Conservation (phyloP, 37 sponge, comb jelly and placozoan species). For the Sycon ciliatum region DNA sequence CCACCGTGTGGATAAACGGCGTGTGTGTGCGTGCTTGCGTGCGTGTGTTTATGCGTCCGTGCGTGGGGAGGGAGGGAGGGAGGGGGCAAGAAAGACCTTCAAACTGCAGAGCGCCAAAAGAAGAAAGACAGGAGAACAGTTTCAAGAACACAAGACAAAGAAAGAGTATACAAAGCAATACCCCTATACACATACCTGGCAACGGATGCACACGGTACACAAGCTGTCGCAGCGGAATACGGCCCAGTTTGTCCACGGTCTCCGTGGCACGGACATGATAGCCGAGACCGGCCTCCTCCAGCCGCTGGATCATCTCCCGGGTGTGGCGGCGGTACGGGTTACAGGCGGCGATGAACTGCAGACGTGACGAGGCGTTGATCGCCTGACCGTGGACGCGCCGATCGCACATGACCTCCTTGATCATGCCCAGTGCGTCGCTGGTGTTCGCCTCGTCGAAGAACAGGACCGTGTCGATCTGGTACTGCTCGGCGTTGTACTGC, state of each 20-base stretch:
- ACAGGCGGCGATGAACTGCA: slow-evolving; percentile 94
- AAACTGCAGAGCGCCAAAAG: no score
- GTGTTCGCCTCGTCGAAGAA: slow-evolving; percentile 99
- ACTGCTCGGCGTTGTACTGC: slow-evolving; percentile 19
- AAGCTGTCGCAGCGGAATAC: slow-evolving; percentile 27
- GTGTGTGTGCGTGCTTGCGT: no score
- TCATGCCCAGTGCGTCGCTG: slow-evolving; percentile 82
- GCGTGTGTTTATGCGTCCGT: no score
- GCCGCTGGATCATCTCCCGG: slow-evolving; percentile 65
- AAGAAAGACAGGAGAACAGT: no score
- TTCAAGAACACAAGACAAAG: no score
- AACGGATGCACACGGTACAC: slow-evolving; percentile 30
- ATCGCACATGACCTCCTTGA: slow-evolving; percentile 99
- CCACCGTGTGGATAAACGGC: no score
- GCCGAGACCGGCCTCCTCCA: slow-evolving; percentile 80
- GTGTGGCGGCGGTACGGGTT: slow-evolving; percentile 84
- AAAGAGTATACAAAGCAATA: no score
- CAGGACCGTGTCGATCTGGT: slow-evolving; percentile 59
- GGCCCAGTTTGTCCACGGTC: slow-evolving; percentile 52
- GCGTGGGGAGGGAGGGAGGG: no score
- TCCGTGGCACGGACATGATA: slow-evolving; percentile 49
- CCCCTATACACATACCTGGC: no score
- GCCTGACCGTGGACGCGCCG: slow-evolving; percentile 60
- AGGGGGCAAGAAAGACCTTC: no score
- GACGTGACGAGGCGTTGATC: slow-evolving; percentile 27